Conservation (phyloP, 2,888 invertebrate species). For the Criorhina ranunculi region DNA sequence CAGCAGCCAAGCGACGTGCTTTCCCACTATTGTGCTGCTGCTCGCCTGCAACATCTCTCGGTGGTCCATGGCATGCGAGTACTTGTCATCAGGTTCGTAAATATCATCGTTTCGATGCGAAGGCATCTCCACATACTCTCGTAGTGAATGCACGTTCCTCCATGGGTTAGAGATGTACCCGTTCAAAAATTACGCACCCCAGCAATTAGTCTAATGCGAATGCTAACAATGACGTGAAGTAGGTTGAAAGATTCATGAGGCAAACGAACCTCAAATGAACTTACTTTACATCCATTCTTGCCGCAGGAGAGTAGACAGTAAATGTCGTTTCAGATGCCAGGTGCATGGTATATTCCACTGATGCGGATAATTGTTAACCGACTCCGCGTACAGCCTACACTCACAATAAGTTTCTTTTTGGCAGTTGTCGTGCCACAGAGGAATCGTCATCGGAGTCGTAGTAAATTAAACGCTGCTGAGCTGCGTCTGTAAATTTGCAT, state of each 20-base stretch:
- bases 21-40: conserved; percentile 50
- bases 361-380: conserved; percentile 48
- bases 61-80: conserved; percentile 41
- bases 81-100: conserved; percentile 63
- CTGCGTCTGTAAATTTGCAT: conserved; percentile 51
- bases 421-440: conserved; percentile 47
- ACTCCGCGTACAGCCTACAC: conserved; percentile 55
- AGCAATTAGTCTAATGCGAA: conserved; percentile 73
- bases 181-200: conserved; percentile 65
- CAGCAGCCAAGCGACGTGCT: conserved; percentile 17
- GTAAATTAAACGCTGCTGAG: conserved; percentile 33
- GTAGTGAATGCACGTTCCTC: neutral
- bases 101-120: conserved; percentile 49
- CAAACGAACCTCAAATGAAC: conserved; percentile 38
- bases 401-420: conserved; percentile 53
- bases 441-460: conserved; percentile 30
- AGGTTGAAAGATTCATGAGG: conserved; percentile 72
- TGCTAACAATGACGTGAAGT: conserved; percentile 73
- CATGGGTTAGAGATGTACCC: conserved; percentile 50
- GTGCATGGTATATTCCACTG: conserved; percentile 29
- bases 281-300: conserved; percentile 41
- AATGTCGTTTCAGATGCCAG: conserved; percentile 15
- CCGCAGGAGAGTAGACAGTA: neutral
- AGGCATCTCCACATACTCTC: neutral
- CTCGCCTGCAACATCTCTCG: conserved; percentile 26